Evolutionary conservation across 2,113 vertebrate species (phyloP), one percentile per base, ranked within the genome.

Genomic region (Calyptomena viridis): DNA sequence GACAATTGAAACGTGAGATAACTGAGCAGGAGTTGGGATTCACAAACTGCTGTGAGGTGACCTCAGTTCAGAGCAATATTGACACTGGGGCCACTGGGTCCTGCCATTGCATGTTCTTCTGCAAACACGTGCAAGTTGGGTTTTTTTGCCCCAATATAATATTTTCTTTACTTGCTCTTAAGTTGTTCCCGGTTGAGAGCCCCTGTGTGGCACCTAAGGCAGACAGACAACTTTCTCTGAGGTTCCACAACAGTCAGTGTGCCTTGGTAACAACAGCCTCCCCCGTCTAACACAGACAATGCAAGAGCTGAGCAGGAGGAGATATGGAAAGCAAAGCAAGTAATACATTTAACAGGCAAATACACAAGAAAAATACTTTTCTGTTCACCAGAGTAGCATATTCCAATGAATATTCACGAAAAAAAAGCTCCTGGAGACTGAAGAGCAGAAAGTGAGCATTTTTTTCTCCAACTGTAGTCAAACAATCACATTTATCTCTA

Each of bases 161-260:
- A 11, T 66, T 28, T 22, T 62, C 27, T 42, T 37, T n/a, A 40
- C 28, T 62, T 92, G 27, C 33, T 88, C 22, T 28, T 47, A 46
- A 17, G 28, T 64, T 47, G 18, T 60, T 47, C 15, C 13, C 50
- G 15, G 16, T 8, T 35, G 53, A 84, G 68, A 69, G 14, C 33
- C 21, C 31, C 25, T 22, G 5, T n/a, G n/a, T 27, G 23, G 21
- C 14, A 87, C 27, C 9, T 14, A 73, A 24, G 20, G 40, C 49
- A 73, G 46, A 27, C 8, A 80, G 42, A 30, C 17, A 52, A 5
- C 44, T 44, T 75, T 28, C 68, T 53, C 22, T 0, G 3, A 53
- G 31, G n/a, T 33, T 33, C 22, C 44, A 39, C 20, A 39, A 47
- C 37, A 1, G 1, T 11, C 4, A 0, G 3, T 4, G 7, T 28